Percentiles rank a stretch among this genome's conserved stretches.
Evolutionary conservation across 1,140 invertebrate genomes (phyloP).

Genomic region (Drosophila watanabei): DNA sequence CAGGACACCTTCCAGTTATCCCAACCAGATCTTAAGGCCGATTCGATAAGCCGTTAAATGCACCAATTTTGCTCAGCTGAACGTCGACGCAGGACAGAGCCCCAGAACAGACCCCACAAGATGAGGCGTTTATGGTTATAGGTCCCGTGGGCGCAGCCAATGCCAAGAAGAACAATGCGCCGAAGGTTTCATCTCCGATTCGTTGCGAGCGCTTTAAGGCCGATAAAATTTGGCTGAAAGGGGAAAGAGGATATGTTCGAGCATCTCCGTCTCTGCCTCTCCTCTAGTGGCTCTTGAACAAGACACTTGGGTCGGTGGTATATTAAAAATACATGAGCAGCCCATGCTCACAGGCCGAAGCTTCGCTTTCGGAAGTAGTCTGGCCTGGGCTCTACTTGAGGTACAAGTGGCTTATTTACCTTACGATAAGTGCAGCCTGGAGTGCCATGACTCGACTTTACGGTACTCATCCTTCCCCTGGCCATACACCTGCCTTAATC

Average conservation of each 20-base stretch:
- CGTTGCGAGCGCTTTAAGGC: conserved; percentile 68
- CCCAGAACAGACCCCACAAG: conserved; percentile 35
- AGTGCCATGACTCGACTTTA: conserved; percentile 69
- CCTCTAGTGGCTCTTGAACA: conserved; percentile 44
- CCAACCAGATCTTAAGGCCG: conserved; percentile 53
- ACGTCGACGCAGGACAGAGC: conserved; percentile 4
- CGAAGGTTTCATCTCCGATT: conserved; percentile 24
- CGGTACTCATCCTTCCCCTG: neutral
- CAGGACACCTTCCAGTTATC: conserved; percentile 10
- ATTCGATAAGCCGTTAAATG: conserved; percentile 63
- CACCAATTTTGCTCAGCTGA: conserved; percentile 48
- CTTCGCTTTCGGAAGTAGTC: conserved; percentile 20
- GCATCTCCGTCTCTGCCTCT: conserved; percentile 15
- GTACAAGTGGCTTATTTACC: conserved; percentile 83
- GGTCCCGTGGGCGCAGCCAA: conserved; percentile 67
- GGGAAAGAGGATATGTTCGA: conserved; percentile 49
- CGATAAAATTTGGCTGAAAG: conserved; percentile 70
- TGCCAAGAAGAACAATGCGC: conserved; percentile 47
- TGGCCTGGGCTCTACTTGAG: conserved; percentile 62
- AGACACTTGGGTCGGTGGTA: conserved; percentile 76
- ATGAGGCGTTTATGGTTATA: conserved; percentile 73
- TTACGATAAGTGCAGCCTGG: conserved; percentile 80
- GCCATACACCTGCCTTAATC: conserved; percentile 39
- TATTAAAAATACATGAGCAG: conserved; percentile 81
- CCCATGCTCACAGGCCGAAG: conserved; percentile 15